Base-by-base conservation (phyloP, 2,888 invertebrate genomes). In the Hartigia nigra region DNA sequence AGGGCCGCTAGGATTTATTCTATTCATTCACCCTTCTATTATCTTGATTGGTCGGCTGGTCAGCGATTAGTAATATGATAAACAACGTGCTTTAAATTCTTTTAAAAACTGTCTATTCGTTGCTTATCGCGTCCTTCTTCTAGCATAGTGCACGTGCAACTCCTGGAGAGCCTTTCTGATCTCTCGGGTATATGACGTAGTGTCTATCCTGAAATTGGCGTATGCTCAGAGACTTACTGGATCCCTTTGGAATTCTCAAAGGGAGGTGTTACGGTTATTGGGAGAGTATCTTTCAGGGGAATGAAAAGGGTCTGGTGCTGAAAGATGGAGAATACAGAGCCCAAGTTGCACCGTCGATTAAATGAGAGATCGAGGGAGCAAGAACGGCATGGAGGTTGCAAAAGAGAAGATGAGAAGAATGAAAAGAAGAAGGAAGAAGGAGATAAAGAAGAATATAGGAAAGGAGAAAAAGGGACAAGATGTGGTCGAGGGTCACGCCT, bases 401-500 rank as follows among this genome's bases (percentile, higher is more conserved):
- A 69, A 74, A 35, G 31, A 36, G 34, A 14, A 36, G 39, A 69
- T 31, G 69, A 74, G 77, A 80, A 9, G 70, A 31, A 70, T 75
- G 70, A 72, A 37, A 74, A 35, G 31, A 31, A 78, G 39, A 74
- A 36, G 39, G 31, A 1, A 70, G 34, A 77, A 70, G 80, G 77
- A 79, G 77, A 76, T 78, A 81, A 81, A 39, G 77, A 80, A 83
- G 83, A 77, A 82, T 23, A 74, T 74, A 32, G 77, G 79, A 74
- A 85, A 82, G 77, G 79, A 78, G 80, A 79, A 80, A 81, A 80
- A 75, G 79, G 79, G 77, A 74, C 75, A 79, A 80, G 80, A 80
- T 81, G 76, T 72, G 72, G 72, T 12, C 14, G 82, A 84, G 82
- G 84, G 89, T 89, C 87, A 90, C 89, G 90, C 88, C 86, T 89